These are phyloP conservation scores for Phorcus lineatus DNA, from an alignment of 2,888 invertebrate species.

Conservation along the genomic window DNA sequence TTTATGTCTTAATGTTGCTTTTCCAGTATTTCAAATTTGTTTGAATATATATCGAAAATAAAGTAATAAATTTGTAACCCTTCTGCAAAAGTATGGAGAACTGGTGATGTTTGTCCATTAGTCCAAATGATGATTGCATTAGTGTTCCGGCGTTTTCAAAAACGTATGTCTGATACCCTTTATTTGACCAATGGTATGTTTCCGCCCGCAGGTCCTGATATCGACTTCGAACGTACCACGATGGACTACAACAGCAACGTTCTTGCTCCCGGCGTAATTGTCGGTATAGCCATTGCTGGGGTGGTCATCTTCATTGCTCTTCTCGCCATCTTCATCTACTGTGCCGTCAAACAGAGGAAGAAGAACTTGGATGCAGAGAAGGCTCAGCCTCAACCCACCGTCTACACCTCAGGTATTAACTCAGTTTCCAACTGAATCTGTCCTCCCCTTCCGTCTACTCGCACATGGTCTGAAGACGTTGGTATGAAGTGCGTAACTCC, in stretches of 20 bases:
- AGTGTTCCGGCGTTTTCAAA: background rate
- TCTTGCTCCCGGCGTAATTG: conserved; percentile 23
- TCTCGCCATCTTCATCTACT: conserved; percentile 22
- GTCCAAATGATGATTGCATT: background rate
- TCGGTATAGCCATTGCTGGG: conserved; percentile 20
- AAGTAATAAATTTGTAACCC: too few relatives aligned
- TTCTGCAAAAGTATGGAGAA: too few relatives aligned
- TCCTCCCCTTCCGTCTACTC: too few relatives aligned
- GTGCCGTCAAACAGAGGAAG: background rate
- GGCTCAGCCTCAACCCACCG: background rate
- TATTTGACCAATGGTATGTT: too few relatives aligned
- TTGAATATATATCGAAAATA: too few relatives aligned
- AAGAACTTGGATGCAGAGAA: conserved; percentile 1
- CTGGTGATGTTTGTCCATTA: too few relatives aligned
- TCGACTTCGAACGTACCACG: conserved; percentile 18
- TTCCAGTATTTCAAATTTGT: too few relatives aligned
- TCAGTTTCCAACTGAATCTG: too few relatives aligned
- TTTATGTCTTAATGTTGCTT: background rate
- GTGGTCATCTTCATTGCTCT: conserved; percentile 15
- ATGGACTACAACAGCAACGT: background rate
- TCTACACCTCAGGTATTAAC: too few relatives aligned
- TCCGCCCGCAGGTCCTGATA: conserved; percentile 5
- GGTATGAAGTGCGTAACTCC: too few relatives aligned
- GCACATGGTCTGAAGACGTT: too few relatives aligned
- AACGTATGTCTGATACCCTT: background rate